A percentile compares a stretch with the other conserved stretches of the same genome.
Evolutionary conservation across 2,113 vertebrate species (phyloP).

Genomic region (Calcarius ornatus): DNA sequence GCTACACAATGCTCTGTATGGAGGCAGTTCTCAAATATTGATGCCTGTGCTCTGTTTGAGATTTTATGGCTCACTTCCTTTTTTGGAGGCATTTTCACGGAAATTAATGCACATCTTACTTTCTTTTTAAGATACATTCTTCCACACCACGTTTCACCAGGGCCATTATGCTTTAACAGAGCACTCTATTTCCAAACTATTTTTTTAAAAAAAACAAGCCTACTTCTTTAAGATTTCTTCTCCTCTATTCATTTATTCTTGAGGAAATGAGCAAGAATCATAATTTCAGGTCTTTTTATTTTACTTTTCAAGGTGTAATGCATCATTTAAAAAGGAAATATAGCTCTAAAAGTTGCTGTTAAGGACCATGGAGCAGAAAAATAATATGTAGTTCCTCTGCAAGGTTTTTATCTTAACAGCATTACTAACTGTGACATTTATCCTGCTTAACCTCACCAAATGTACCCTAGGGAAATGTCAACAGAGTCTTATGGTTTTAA

Average conservation of each 20-base stretch:
- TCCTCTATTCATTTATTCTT: neutral
- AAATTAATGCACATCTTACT: neutral
- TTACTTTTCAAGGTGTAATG: constrained; percentile 33
- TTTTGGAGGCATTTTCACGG: neutral
- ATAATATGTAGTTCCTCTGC: constrained; percentile 42
- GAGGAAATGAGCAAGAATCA: constrained; percentile 1
- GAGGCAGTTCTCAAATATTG: neutral
- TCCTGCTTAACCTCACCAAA: constrained; percentile 70
- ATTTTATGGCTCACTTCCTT: neutral
- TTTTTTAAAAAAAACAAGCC: neutral
- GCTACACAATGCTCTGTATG: neutral
- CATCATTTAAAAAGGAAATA: constrained; percentile 54
- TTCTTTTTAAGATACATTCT: neutral
- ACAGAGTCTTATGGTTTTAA: constrained; percentile 65
- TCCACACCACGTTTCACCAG: neutral
- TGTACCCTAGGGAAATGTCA: constrained; percentile 67
- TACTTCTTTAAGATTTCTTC: neutral
- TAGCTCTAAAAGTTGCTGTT: constrained; percentile 51
- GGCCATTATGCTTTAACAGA: neutral
- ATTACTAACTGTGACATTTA: constrained; percentile 74
- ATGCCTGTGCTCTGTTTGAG: neutral
- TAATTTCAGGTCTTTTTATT: constrained; percentile 26
- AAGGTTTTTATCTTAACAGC: constrained; percentile 61
- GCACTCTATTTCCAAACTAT: neutral
- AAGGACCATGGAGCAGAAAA: constrained; percentile 52